These are phyloP conservation scores for Zygogramma bicolorata DNA, from an alignment of 2,888 invertebrate genomes.

Conservation along the genomic window DNA sequence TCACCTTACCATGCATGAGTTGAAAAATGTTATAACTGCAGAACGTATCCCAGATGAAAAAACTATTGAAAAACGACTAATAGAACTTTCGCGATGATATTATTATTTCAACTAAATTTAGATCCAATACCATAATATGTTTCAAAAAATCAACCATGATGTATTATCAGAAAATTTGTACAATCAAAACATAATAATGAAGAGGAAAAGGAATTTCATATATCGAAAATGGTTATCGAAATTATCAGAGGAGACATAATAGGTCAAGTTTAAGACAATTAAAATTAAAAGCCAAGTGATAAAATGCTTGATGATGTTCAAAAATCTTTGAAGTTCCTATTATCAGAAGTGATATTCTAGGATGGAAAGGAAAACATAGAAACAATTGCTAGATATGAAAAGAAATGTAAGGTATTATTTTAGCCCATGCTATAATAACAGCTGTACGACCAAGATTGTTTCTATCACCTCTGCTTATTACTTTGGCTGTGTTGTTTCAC, in stretches of 20 bases:
- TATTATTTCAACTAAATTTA: too few relatives aligned
- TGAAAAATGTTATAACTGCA: conserved; percentile 7
- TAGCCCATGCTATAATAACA: conserved; percentile 19
- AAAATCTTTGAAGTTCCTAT: conserved; percentile 18
- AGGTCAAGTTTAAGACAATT: conserved; percentile 14
- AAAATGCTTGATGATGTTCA: conserved; percentile 21
- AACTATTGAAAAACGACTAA: conserved; percentile 4
- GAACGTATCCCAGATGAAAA: conserved; percentile 16
- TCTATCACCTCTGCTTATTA: conserved; percentile 7
- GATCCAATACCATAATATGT: not conserved
- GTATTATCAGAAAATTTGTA: conserved; percentile 6
- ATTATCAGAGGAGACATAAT: conserved; percentile 10
- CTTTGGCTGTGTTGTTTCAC: conserved; percentile 23
- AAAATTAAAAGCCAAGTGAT: conserved; percentile 12
- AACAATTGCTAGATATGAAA: conserved; percentile 14
- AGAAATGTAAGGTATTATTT: not conserved
- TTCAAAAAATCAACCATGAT: conserved; percentile 9
- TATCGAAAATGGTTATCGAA: conserved; percentile 4
- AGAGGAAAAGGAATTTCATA: not conserved
- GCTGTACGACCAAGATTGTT: conserved; percentile 13
- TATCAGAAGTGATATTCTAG: conserved; percentile 13
- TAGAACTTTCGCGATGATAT: not conserved
- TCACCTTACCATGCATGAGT: conserved; percentile 3
- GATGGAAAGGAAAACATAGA: conserved; percentile 17
- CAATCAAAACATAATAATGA: not conserved